Base-by-base conservation (phyloP, 1,140 invertebrate genomes). In the Tribolium madens region DNA sequence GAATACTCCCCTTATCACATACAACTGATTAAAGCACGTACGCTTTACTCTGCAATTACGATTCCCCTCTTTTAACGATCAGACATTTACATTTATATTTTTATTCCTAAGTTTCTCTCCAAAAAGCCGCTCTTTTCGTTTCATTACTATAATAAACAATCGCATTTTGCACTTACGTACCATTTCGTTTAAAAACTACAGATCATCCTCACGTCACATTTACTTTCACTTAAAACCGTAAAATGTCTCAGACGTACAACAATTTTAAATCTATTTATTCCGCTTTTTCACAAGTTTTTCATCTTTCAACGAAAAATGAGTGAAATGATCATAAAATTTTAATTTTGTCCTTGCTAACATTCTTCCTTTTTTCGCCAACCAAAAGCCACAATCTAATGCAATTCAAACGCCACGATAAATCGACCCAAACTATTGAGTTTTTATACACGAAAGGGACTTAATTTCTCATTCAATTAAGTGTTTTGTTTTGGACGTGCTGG, bases 11-110 rank as follows among this genome's bases (percentile, higher is more conserved):
- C 21, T 72, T 52, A 21, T 7, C 36, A 50, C 70, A 72, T 10
- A 71, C 42, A 42, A 42, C 46, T 31, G 46, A 72, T 72, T 72
- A 72, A 46, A 48, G 13, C 68, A 71, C 36, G 64, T 14, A 71
- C 13, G 13, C 7, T n/a, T 47, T 71, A 21, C 9, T 17, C 9
- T 60, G 5, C 18, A 10, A 18, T 60, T 60, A 21, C 53, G 18
- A 26, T 60, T 52, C 48, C 13, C 13, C 48, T 48, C 13, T 52
- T 52, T 52, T 52, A 18, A 60, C 17, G 13, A 60, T 60, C 53
- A 10, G 53, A 60, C 26, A 60, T 60, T 60, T 60, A 21, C 7
- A 15, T 14, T 53, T 26, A 26, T 26, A 26, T 26, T 26, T 26
- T 26, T 26, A 26, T 26, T 26, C 21, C 21, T 26, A 26, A 26